Percentiles rank a stretch among this genome's conserved stretches.
Evolutionary conservation across 2,113 vertebrate genomes (phyloP).

Genomic region (Tyrannus savana): DNA sequence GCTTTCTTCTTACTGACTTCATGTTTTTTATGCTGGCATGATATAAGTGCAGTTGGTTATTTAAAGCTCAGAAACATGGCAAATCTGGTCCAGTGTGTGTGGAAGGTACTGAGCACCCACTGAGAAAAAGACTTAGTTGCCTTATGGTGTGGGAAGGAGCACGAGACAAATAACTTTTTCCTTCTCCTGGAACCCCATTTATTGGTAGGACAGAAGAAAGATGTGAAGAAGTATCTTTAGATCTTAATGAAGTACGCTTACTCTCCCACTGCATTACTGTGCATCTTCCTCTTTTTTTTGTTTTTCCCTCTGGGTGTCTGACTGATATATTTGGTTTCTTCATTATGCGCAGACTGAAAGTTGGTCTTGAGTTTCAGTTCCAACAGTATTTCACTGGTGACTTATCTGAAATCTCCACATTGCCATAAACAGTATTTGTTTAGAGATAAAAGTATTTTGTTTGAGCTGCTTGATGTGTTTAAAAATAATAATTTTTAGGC

Average conservation of each 20-base stretch:
- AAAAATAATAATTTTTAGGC: not conserved
- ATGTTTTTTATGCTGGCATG: not conserved
- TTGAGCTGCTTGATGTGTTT: not conserved
- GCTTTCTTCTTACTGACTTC: not conserved
- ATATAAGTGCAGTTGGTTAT: not conserved
- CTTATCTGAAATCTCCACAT: not conserved
- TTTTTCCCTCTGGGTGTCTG: not conserved
- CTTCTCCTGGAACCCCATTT: not conserved
- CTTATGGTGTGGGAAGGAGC: not conserved
- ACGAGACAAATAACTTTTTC: not conserved
- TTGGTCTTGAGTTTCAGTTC: not conserved
- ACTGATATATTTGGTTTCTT: not conserved
- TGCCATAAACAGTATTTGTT: not conserved
- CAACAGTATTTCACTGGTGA: not conserved
- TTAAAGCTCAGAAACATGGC: not conserved
- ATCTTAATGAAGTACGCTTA: not conserved
- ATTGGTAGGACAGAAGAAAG: not conserved
- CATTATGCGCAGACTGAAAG: not conserved
- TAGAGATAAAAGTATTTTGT: not conserved
- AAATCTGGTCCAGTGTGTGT: not conserved
- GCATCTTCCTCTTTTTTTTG: accelerated
- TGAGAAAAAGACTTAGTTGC: not conserved
- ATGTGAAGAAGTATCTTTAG: not conserved
- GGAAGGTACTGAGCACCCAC: not conserved
- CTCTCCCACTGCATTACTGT: not conserved